A percentile compares a stretch with the other conserved stretches of the same genome.
phyloP scores from a whole-genome alignment of 2,113 vertebrate species.

The Neodontobutis hainanensis region DNA sequence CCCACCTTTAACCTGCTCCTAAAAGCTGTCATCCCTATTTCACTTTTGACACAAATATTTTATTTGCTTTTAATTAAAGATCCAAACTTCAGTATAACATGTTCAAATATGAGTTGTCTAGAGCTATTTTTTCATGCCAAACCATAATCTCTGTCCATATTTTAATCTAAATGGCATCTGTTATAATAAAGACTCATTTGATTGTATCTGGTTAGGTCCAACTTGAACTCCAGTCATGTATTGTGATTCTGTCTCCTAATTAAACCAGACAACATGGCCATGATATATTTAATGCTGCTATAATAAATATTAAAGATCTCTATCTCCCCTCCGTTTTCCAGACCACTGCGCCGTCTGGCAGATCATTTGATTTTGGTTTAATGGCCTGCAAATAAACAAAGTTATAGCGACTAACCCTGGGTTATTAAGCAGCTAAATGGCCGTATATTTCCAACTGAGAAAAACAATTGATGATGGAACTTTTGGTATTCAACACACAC shows the following conservation, averaged over 20 bases:
- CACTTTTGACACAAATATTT: constrained; percentile 15
- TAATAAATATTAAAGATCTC: constrained; percentile 6
- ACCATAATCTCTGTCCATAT: background rate
- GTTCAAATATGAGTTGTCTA: background rate
- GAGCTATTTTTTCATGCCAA: background rate
- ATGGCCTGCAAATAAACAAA: constrained; percentile 14
- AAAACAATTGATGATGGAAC: background rate
- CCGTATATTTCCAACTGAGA: constrained; percentile 1
- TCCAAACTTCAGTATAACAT: background rate
- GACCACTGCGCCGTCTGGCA: background rate
- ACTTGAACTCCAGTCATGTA: background rate
- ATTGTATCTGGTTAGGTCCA: background rate
- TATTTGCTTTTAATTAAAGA: background rate
- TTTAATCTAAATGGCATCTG: background rate
- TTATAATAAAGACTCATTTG: background rate
- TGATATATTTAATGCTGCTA: background rate
- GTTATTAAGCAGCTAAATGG: constrained; percentile 13
- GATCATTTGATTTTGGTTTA: constrained; percentile 9
- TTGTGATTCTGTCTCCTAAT: constrained; percentile 5
- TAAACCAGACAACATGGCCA: background rate
- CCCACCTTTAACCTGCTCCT: constrained; percentile 29
- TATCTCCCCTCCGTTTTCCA: background rate
- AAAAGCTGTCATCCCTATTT: constrained; percentile 24
- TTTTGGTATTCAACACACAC: background rate
- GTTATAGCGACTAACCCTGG: background rate